Evolutionary conservation across 2,888 invertebrate species (phyloP).

Genomic region (Hyppa rectilinea): DNA sequence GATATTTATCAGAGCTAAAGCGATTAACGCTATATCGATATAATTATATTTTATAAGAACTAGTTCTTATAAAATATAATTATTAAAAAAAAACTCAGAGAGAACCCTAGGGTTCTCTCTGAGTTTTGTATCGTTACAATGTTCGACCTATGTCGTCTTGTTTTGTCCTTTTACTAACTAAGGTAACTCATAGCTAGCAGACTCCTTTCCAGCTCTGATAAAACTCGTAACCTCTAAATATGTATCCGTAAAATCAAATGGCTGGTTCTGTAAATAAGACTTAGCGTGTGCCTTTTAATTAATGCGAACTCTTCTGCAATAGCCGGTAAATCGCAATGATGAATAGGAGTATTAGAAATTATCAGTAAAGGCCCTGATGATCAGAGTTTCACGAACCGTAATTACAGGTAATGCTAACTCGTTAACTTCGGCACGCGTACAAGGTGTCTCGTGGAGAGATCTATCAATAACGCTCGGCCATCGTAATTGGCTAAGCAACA

Average conservation of each 20-base stretch:
- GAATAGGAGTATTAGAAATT: constrained; percentile 48
- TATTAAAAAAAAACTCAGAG: too few species aligned
- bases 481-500: constrained; percentile 80
- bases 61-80: background rate
- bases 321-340: background rate
- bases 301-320: background rate
- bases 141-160: background rate
- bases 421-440: constrained; percentile 77
- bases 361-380: constrained; percentile 43
- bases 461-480: constrained; percentile 80
- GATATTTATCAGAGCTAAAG: constrained; percentile 29
- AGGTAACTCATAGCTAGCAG: background rate
- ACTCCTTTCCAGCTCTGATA: background rate
- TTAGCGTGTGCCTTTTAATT: constrained; percentile 9
- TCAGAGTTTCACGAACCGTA: constrained; percentile 58
- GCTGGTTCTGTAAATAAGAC: constrained; percentile 6
- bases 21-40: background rate
- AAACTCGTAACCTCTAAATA: background rate
- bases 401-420: constrained; percentile 58
- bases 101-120: background rate
- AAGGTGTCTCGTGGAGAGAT: constrained; percentile 79
- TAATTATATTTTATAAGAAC: background rate
- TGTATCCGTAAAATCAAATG: background rate
- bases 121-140: background rate
- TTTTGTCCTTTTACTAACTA: constrained; percentile 1